A percentile compares a stretch with the other conserved stretches of the same genome.
These are phyloP conservation scores for Catalaphyllia jardinei DNA, from an alignment of 64 coral and sea anemone species.

Conservation along the genomic window DNA sequence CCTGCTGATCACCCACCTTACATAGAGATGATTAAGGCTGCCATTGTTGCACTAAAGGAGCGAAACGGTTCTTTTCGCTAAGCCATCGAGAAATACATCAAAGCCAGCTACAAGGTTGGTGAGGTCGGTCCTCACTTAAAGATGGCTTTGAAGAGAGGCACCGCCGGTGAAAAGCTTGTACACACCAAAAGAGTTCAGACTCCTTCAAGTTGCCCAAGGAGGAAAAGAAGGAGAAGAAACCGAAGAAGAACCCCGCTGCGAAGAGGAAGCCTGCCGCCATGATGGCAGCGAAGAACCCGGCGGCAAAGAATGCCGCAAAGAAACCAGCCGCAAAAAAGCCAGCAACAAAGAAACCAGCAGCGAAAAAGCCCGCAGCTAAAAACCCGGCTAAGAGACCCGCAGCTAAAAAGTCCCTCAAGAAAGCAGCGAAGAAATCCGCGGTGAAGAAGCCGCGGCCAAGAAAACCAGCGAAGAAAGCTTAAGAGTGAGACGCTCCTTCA, in stretches of 20 bases:
- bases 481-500: too few species aligned
- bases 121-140: too few species aligned
- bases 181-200: too few species aligned
- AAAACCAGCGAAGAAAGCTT: too few species aligned
- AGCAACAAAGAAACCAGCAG: not conserved
- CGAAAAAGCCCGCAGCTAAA: slow-evolving; percentile 15
- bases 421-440: not conserved
- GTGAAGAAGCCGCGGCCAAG: not conserved
- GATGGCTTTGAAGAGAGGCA: too few species aligned
- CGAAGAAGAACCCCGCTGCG: not conserved
- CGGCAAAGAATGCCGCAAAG: not conserved
- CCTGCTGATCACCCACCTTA: slow-evolving; percentile 21
- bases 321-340: not conserved
- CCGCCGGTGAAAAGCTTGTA: too few species aligned
- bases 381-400: not conserved
- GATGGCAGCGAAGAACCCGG: not conserved
- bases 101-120: too few species aligned
- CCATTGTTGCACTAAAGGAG: slow-evolving; percentile 11
- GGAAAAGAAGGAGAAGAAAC: too few species aligned
- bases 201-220: too few species aligned
- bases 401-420: not conserved
- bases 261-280: too few species aligned
- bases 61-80: slow-evolving; percentile 43
- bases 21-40: slow-evolving; percentile 29
- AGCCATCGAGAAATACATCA: slow-evolving; percentile 59